A percentile compares a stretch with the other conserved stretches of the same genome.
phyloP scores from a whole-genome alignment of 2,888 invertebrate genomes.

The Eumacrocentrus americanus region DNA sequence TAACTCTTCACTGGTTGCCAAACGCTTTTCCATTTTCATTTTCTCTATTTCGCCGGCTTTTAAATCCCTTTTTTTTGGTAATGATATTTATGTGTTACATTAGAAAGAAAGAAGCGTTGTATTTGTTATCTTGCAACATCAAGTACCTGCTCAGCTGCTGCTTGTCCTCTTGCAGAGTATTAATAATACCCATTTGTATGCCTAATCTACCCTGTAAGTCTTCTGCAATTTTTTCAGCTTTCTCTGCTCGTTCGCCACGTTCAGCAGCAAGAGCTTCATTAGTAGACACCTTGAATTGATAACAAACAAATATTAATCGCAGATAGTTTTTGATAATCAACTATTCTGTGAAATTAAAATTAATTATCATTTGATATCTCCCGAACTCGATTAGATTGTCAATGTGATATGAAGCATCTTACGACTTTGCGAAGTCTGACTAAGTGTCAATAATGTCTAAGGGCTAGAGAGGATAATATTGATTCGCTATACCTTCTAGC shows the following conservation, averaged over 20 bases:
- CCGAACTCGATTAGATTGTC: too few relatives aligned
- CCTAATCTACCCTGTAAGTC: slow-evolving; percentile 45
- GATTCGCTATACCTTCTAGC: slow-evolving; percentile 23
- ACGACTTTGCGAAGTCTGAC: too few relatives aligned
- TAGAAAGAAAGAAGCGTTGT: too few relatives aligned
- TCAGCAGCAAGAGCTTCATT: slow-evolving; percentile 44
- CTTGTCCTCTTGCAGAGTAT: slow-evolving; percentile 45
- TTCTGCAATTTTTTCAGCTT: slow-evolving; percentile 42
- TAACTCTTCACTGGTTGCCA: slow-evolving; percentile 43
- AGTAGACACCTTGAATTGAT: slow-evolving; percentile 39
- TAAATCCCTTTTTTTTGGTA: slow-evolving; percentile 41
- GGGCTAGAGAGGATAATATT: too few relatives aligned
- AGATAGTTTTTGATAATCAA: too few relatives aligned
- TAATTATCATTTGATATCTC: too few relatives aligned
- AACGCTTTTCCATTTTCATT: slow-evolving; percentile 40
- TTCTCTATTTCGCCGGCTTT: slow-evolving; percentile 44
- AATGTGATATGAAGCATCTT: too few relatives aligned
- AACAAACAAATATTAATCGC: too few relatives aligned
- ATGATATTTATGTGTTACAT: slow-evolving; percentile 4
- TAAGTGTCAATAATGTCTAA: too few relatives aligned
- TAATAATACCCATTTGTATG: slow-evolving; percentile 42
- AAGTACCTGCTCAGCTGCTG: slow-evolving; percentile 41
- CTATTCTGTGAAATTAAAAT: too few relatives aligned
- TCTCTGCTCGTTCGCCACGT: slow-evolving; percentile 40
- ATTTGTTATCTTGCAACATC: too few relatives aligned